Evolutionary conservation across 2,888 invertebrate genomes (phyloP).

Genomic region (Archips crataeganus): DNA sequence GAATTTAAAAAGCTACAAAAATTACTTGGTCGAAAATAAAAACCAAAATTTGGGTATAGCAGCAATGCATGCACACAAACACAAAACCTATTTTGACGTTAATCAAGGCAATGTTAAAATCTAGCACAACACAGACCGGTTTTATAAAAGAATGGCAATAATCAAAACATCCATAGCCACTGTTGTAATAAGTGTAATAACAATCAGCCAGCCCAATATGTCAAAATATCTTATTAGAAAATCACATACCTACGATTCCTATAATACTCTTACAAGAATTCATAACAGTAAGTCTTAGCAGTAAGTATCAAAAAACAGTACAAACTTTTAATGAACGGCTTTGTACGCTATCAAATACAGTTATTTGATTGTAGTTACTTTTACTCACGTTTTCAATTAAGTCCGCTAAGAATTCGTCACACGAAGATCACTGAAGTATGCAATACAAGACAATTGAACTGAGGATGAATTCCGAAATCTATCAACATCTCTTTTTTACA

Average conservation of each 20-base stretch:
- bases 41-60: background rate
- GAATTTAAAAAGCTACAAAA: too few species aligned
- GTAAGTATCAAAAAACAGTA: constrained; percentile 31
- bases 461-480: constrained; percentile 48
- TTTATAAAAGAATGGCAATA: constrained; percentile 53
- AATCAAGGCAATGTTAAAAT: background rate
- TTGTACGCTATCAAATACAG: constrained; percentile 55
- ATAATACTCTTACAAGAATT: constrained; percentile 57
- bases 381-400: constrained; percentile 75
- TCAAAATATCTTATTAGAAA: constrained; percentile 57
- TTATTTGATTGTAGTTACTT: constrained; percentile 64
- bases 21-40: background rate
- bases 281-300: constrained; percentile 30
- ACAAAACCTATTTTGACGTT: background rate
- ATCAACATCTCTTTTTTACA: constrained; percentile 58
- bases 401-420: constrained; percentile 59
- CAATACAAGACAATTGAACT: constrained; percentile 60
- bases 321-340: constrained; percentile 26
- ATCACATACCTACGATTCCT: constrained; percentile 45
- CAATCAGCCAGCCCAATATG: constrained; percentile 37
- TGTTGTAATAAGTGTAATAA: constrained; percentile 42
- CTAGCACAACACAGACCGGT: constrained; percentile 9
- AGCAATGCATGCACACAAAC: too few species aligned
- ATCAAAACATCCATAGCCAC: constrained; percentile 52
- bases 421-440: constrained; percentile 71